These are phyloP conservation scores for Dermatemys mawii DNA, from an alignment of 2,113 vertebrate genomes.

Conservation along the genomic window DNA sequence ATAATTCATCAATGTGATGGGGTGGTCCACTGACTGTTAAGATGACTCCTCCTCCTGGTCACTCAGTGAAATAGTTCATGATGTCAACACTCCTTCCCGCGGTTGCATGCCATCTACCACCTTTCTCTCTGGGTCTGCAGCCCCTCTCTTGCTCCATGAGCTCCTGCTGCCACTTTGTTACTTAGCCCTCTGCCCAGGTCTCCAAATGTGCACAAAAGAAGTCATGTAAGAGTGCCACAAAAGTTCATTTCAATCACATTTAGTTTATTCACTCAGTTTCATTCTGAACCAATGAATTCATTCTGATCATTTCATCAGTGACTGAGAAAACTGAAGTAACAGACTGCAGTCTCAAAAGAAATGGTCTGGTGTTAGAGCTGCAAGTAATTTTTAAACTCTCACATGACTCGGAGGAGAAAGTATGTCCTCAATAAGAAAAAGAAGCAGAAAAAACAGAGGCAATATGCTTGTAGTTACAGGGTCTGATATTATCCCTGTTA, in stretches of 20 bases:
- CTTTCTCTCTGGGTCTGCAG: not conserved
- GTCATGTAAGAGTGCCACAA: constrained; percentile 53
- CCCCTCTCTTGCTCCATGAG: not conserved
- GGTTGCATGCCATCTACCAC: not conserved
- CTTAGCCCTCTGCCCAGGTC: not conserved
- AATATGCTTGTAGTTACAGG: constrained; percentile 35
- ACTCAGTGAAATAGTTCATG: not conserved
- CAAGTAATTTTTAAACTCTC: constrained; percentile 84
- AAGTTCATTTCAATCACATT: constrained; percentile 83
- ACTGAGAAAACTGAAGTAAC: constrained; percentile 83
- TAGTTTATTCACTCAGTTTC: constrained; percentile 79
- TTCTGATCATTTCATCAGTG: constrained; percentile 80
- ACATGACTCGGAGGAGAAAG: constrained; percentile 74
- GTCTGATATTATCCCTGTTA: constrained; percentile 8
- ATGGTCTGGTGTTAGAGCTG: constrained; percentile 80
- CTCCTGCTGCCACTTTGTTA: not conserved
- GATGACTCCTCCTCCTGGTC: not conserved
- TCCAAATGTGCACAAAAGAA: not conserved
- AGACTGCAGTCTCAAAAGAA: constrained; percentile 82
- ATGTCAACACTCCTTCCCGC: not conserved
- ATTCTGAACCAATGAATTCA: constrained; percentile 81
- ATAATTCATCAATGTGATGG: not conserved
- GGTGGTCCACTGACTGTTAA: not conserved
- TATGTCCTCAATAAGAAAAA: constrained; percentile 81
- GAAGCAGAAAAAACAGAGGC: constrained; percentile 39